Evolutionary conservation across 2,797 vertebrate genomes (phyloP).

Genomic region (Tragopan temminckii): DNA sequence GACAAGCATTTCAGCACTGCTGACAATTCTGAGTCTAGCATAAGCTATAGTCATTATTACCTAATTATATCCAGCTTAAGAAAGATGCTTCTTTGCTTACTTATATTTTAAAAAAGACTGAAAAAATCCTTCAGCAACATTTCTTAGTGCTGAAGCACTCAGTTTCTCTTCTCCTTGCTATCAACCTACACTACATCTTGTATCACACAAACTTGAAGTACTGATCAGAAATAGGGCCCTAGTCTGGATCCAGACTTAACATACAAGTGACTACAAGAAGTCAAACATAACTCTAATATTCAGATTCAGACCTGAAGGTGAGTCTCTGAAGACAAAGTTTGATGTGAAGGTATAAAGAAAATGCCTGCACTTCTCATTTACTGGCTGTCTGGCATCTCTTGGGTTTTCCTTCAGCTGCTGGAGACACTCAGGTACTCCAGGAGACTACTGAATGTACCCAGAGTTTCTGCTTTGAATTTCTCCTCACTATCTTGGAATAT

Average conservation of each 20-base stretch:
- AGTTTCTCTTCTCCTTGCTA: not conserved
- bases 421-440: not conserved
- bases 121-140: not conserved
- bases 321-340: not conserved
- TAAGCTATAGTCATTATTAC: not conserved
- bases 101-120: not conserved
- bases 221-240: not conserved
- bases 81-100: not conserved
- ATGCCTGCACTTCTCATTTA: rapidly evolving
- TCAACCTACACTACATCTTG: not conserved
- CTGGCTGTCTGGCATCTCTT: rapidly evolving
- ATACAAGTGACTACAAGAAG: not conserved
- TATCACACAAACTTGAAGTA: not conserved
- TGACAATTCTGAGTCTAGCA: not conserved
- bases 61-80: not conserved
- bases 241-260: not conserved
- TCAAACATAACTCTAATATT: not conserved
- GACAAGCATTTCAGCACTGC: not conserved
- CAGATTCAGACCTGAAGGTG: not conserved
- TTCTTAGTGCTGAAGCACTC: rapidly evolving
- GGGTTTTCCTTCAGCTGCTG: not conserved
- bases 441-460: not conserved
- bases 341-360: not conserved
- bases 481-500: not conserved
- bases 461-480: not conserved